These are phyloP conservation scores for Latheticus oryzae DNA, from an alignment of 2,888 invertebrate species.

Conservation along the genomic window DNA sequence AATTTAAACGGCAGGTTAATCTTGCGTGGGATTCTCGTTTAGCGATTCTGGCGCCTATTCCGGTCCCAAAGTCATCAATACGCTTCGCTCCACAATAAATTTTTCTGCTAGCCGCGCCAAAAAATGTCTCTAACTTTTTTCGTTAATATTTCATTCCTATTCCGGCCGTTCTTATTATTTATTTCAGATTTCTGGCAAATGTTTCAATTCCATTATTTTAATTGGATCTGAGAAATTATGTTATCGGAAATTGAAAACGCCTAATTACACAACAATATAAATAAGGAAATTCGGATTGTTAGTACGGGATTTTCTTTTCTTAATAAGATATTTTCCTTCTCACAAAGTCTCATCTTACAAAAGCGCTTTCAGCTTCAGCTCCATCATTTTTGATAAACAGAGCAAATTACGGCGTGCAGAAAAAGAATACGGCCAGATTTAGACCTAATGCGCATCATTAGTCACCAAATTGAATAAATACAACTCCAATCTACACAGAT, in stretches of 20 bases:
- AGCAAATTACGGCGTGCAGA: no score
- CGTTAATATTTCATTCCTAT: constrained; percentile 15
- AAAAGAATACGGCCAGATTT: no score
- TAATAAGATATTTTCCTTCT: no score
- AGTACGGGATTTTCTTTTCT: no score
- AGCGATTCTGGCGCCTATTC: constrained; percentile 18
- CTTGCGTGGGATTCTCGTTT: constrained; percentile 23
- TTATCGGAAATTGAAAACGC: no score
- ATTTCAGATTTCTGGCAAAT: not conserved
- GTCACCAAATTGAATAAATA: not conserved
- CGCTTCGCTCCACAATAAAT: constrained; percentile 6
- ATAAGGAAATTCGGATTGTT: no score
- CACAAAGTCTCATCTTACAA: no score
- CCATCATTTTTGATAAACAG: no score
- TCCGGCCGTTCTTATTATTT: constrained; percentile 1
- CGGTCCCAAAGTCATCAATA: constrained; percentile 16
- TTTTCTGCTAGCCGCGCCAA: constrained; percentile 3
- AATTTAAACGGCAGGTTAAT: constrained; percentile 31
- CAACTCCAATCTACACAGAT: constrained; percentile 1
- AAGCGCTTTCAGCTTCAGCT: no score
- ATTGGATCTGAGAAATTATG: constrained; percentile 10
- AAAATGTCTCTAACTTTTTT: constrained; percentile 19
- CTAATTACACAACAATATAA: no score
- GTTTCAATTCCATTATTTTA: constrained; percentile 21
- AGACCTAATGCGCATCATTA: not conserved